These are phyloP conservation scores for Lasaia peninsularis DNA, from an alignment of 1,140 invertebrate genomes.

Conservation along the genomic window DNA sequence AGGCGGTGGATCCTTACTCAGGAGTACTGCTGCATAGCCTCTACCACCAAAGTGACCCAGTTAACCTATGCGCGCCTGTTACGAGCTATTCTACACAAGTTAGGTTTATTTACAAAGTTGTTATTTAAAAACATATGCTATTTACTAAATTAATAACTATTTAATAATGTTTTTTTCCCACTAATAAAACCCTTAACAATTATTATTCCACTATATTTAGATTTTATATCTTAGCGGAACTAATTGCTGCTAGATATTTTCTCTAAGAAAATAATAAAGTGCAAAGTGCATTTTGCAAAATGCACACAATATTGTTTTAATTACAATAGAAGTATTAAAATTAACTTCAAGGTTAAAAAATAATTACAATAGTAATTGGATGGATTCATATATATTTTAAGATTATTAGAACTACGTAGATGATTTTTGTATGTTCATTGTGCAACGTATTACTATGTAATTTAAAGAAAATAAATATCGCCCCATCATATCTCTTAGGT, in stretches of 20 bases:
- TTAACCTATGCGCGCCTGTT: too few species aligned
- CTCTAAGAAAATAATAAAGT: neutral
- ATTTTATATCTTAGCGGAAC: slow-evolving; percentile 2
- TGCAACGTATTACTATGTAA: too few species aligned
- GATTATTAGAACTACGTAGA: too few species aligned
- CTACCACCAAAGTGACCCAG: too few species aligned
- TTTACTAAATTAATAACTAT: neutral
- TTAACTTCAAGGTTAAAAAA: neutral
- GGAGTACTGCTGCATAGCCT: too few species aligned
- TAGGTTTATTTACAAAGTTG: too few species aligned
- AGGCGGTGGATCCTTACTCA: too few species aligned
- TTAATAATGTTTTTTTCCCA: neutral
- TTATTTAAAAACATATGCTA: neutral
- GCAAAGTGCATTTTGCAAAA: slow-evolving; percentile 8
- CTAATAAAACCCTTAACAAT: neutral
- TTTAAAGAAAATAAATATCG: too few species aligned
- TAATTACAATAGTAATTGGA: neutral
- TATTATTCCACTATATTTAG: neutral
- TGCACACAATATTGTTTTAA: slow-evolving; percentile 1
- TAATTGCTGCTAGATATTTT: slow-evolving; percentile 5
- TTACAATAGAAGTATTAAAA: slow-evolving; percentile 5
- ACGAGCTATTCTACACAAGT: too few species aligned
- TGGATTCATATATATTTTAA: too few species aligned
- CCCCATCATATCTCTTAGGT: too few species aligned
- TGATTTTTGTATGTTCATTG: too few species aligned